Evolutionary conservation across 1,140 invertebrate species (phyloP).

Genomic region (Zaprionus tsacasi): DNA sequence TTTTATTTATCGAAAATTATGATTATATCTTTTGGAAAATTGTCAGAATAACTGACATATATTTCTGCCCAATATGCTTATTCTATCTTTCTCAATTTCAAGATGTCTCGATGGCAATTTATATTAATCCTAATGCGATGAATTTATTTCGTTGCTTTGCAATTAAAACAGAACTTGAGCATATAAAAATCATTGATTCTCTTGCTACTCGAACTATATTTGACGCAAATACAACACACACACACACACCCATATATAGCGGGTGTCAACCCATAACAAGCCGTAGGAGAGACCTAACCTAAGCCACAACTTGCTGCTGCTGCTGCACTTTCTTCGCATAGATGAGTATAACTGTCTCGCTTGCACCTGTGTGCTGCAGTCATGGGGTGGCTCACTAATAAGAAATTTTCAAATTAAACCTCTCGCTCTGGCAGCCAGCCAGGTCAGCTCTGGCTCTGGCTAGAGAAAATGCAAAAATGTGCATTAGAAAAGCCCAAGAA

Average conservation of each 20-base stretch:
- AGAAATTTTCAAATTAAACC: conserved; percentile 70
- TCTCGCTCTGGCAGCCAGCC: conserved; percentile 60
- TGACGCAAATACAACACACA: conserved; percentile 16
- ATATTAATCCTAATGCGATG: not conserved
- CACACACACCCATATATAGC: conserved; percentile 5
- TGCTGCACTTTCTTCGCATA: conserved; percentile 74
- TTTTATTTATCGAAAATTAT: no score
- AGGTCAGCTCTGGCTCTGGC: conserved; percentile 53
- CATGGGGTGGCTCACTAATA: conserved; percentile 58
- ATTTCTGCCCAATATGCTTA: not conserved
- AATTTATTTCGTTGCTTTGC: conserved; percentile 1
- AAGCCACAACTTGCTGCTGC: conserved; percentile 44
- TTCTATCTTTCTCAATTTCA: not conserved
- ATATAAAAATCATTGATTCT: conserved; percentile 25
- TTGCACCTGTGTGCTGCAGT: conserved; percentile 33
- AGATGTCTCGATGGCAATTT: not conserved
- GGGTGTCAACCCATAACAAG: no score
- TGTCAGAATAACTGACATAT: no score
- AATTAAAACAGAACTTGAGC: conserved; percentile 48
- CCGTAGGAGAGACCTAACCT: conserved; percentile 29
- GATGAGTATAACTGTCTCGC: conserved; percentile 52
- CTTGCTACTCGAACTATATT: conserved; percentile 24
- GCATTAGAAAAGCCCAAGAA: conserved; percentile 81
- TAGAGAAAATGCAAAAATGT: conserved; percentile 76
- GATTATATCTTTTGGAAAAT: no score